Evolutionary conservation across 2,797 vertebrate species (phyloP).

Genomic region (Carduelis carduelis): DNA sequence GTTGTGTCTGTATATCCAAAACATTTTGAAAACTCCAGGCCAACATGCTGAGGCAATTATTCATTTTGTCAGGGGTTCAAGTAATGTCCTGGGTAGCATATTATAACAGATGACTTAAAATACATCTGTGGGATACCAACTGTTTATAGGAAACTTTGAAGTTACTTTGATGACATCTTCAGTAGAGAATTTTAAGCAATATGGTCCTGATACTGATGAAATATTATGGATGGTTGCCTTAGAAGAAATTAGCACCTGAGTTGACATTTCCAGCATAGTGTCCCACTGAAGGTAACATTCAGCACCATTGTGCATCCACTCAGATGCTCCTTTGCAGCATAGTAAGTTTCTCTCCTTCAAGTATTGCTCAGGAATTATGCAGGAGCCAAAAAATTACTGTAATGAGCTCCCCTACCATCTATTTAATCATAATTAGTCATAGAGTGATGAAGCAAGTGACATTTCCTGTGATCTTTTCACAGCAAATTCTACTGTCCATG

Average conservation of each 20-base stretch:
- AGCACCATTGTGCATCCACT: background rate
- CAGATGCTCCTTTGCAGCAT: background rate
- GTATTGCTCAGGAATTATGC: background rate
- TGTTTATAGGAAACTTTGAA: background rate
- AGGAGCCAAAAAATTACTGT: background rate
- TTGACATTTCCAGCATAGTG: background rate
- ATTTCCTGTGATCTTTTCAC: slow-evolving; percentile 43
- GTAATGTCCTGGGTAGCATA: background rate
- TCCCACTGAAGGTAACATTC: background rate
- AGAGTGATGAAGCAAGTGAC: slow-evolving; percentile 54
- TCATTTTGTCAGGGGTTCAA: background rate
- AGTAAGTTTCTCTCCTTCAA: background rate
- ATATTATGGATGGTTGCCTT: background rate
- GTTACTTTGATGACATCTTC: background rate
- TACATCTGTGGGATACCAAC: background rate
- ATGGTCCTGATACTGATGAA: background rate
- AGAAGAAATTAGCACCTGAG: background rate
- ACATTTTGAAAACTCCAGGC: background rate
- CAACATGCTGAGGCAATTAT: background rate
- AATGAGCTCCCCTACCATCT: background rate
- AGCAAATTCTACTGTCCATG: background rate
- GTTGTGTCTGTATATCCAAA: background rate
- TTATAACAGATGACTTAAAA: background rate
- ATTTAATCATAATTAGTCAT: slow-evolving; percentile 43
- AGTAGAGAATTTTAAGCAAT: background rate